Percentiles rank a stretch among this genome's conserved stretches.
Evolutionary conservation across 23 tunicate species (phyloP).

Genomic region (Halocynthia aurantium): DNA sequence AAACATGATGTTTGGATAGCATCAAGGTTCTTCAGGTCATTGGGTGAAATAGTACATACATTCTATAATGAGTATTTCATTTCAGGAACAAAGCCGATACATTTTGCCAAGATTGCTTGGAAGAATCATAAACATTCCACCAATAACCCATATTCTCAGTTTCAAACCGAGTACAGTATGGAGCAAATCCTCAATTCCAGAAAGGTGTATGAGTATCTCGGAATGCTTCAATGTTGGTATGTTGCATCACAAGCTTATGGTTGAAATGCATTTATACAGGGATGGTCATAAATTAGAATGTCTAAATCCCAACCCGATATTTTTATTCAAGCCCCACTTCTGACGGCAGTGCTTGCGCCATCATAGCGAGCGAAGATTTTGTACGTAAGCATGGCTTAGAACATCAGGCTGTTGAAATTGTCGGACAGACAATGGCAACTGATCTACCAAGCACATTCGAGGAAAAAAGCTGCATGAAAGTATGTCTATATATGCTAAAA

Average conservation of each 20-base stretch:
- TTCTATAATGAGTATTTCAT: background rate
- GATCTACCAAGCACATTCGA: constrained; percentile 88
- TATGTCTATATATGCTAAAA: background rate
- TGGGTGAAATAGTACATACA: too few relatives aligned
- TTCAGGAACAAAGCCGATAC: constrained; percentile 82
- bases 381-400: constrained; percentile 71
- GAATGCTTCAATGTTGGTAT: constrained; percentile 91
- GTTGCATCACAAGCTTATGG: background rate
- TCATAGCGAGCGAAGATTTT: constrained; percentile 86
- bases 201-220: constrained; percentile 68
- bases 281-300: too few relatives aligned
- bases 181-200: constrained; percentile 79
- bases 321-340: constrained; percentile 89
- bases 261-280: background rate
- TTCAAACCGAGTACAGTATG: constrained; percentile 81
- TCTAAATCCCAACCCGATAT: background rate
- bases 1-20: too few relatives aligned
- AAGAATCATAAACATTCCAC: constrained; percentile 96
- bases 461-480: constrained; percentile 88
- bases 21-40: too few relatives aligned
- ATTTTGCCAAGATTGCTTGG: constrained; percentile 97
- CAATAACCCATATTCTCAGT: constrained; percentile 98
- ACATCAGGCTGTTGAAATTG: constrained; percentile 96
- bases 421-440: constrained; percentile 96
- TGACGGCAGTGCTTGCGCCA: constrained; percentile 96